Base-by-base conservation (phyloP, 1,140 invertebrate genomes). In the Arion vulgaris region DNA sequence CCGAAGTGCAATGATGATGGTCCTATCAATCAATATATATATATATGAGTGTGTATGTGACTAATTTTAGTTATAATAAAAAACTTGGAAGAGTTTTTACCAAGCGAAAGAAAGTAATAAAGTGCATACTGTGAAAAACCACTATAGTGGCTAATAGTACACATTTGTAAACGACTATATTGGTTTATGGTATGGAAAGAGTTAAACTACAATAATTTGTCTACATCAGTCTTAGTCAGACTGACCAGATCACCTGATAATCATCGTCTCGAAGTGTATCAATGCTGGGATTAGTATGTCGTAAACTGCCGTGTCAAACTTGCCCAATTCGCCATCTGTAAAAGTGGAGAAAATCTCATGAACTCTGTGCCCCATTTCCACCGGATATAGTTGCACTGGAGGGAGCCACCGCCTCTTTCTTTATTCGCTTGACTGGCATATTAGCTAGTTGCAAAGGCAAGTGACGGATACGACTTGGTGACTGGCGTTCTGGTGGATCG, bases 191-290 rank as follows among this genome's bases (percentile, higher is more conserved):
- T n/a, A n/a, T n/a, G n/a, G n/a, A n/a, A n/a, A n/a, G n/a, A n/a
- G n/a, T n/a, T n/a, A n/a, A n/a, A n/a, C n/a, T n/a, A n/a, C n/a
- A n/a, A n/a, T n/a, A n/a, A n/a, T n/a, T n/a, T n/a, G n/a, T n/a
- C n/a, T n/a, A n/a, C n/a, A n/a, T n/a, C n/a, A n/a, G n/a, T n/a
- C n/a, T n/a, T n/a, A n/a, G n/a, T n/a, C 9, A 57, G 17, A 57
- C 53, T 57, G 26, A 57, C 53, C 53, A 34, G 28, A 7, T 66
- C 62, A 66, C 62, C 62, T 66, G 28, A 66, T 66, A 15, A 34
- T 34, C 62, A 66, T 66, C n/a, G 62, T 66, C 28, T 66, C 62
- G n/a, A 66, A 66, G 62, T 66, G 62, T 17, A 66, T 28, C 17
- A 66, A 28, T 9, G 62, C 62, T 66, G 62, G 62, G 62, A 66